Percentiles rank a stretch among this genome's conserved stretches.
Conservation (phyloP, 1,140 invertebrate species). For the Drosophila hydei region DNA sequence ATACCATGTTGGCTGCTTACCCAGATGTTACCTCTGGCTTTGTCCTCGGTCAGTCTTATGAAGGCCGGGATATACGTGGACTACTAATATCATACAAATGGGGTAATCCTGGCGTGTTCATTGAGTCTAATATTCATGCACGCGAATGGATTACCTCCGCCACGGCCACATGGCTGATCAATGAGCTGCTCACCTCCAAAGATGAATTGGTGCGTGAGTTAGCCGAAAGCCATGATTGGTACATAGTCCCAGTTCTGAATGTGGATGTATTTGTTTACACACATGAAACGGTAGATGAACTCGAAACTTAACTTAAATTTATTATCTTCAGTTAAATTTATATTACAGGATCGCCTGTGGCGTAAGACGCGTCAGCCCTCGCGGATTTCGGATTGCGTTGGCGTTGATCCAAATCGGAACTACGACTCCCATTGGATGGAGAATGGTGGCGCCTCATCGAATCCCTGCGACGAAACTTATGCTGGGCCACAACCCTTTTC, state of each 20-base stretch:
- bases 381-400: constrained; percentile 84
- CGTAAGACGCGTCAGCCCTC: constrained; percentile 84
- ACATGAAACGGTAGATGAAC: constrained; percentile 75
- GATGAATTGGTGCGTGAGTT: constrained; percentile 75
- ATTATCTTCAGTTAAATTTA: not conserved
- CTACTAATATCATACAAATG: constrained; percentile 86
- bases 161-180: constrained; percentile 85
- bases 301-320: not conserved
- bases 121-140: constrained; percentile 86
- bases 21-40: constrained; percentile 56
- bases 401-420: constrained; percentile 89
- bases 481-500: constrained; percentile 90
- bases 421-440: constrained; percentile 88
- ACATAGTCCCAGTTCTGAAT: constrained; percentile 88
- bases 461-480: constrained; percentile 88
- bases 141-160: constrained; percentile 87
- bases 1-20: constrained; percentile 76
- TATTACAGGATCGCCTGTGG: constrained; percentile 84
- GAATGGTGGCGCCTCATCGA: constrained; percentile 61
- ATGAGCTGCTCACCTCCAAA: constrained; percentile 83
- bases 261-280: constrained; percentile 90
- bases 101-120: constrained; percentile 85
- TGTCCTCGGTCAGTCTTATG: constrained; percentile 84
- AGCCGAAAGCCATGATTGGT: constrained; percentile 86
- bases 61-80: constrained; percentile 86